Percentiles rank a stretch among this genome's conserved stretches.
These are phyloP conservation scores for Diachasmimorpha longicaudata DNA, from an alignment of 1,140 invertebrate genomes.

Conservation along the genomic window DNA sequence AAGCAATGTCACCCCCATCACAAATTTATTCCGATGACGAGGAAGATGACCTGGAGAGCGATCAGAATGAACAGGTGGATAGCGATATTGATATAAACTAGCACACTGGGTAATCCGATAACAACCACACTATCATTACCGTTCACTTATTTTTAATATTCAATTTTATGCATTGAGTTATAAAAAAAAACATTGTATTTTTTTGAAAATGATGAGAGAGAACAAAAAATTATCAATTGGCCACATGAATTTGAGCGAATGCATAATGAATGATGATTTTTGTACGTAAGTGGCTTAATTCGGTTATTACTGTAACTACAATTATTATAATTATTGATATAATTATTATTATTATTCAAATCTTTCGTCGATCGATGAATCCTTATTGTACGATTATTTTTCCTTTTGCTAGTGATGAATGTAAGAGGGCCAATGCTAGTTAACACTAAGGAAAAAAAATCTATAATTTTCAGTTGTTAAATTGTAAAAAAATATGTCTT, in stretches of 20 bases:
- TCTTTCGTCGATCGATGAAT: background rate
- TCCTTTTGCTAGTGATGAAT: background rate
- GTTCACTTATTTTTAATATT: constrained; percentile 9
- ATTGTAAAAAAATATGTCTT: background rate
- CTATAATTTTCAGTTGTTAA: background rate
- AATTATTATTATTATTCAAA: background rate
- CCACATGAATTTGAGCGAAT: background rate
- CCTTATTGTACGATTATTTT: background rate
- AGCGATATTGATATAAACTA: constrained; percentile 63
- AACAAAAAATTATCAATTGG: background rate
- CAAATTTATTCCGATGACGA: constrained; percentile 60
- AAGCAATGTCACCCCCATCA: constrained; percentile 56
- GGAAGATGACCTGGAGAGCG: constrained; percentile 59
- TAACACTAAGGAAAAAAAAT: background rate
- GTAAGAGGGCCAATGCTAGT: background rate
- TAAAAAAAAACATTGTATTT: background rate
- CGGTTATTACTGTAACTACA: background rate
- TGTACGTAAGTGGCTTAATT: background rate
- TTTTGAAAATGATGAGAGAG: background rate
- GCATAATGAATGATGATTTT: background rate
- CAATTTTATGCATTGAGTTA: constrained; percentile 16
- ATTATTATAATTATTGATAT: constrained; percentile 2
- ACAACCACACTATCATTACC: background rate
- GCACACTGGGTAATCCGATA: constrained; percentile 31
- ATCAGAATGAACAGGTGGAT: constrained; percentile 59